phyloP scores from a whole-genome alignment of 2,113 vertebrate species.

The Malurus alboscapulatus region DNA sequence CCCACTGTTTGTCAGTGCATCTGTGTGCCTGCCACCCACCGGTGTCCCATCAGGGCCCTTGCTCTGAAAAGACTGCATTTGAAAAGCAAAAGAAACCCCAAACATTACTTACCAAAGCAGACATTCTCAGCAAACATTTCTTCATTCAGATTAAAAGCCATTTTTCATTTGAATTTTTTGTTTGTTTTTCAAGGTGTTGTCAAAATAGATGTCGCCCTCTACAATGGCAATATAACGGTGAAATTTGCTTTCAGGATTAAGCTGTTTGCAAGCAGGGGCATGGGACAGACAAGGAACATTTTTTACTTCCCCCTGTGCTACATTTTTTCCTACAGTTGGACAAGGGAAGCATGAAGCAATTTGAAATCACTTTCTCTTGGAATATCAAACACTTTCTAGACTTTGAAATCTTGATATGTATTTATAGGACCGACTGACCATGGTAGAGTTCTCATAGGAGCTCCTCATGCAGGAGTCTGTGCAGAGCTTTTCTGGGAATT shows the following conservation, averaged over 20 bases:
- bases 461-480: background rate
- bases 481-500: background rate
- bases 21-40: background rate
- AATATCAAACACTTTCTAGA: background rate
- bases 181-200: background rate
- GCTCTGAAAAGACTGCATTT: background rate
- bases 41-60: background rate
- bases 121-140: background rate
- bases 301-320: background rate
- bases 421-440: background rate
- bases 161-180: background rate
- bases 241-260: background rate
- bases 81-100: background rate
- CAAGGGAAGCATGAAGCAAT: background rate
- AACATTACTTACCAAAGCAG: background rate
- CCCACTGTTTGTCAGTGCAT: background rate
- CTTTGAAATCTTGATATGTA: background rate
- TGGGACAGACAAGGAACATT: background rate
- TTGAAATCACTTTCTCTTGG: background rate
- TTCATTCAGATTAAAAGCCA: background rate
- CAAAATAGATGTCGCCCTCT: background rate
- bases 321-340: accelerated
- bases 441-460: background rate
- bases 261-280: background rate
- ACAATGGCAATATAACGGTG: background rate